Conservation (phyloP, 1,140 invertebrate genomes). For the Ceratoteleas bidentatus region DNA sequence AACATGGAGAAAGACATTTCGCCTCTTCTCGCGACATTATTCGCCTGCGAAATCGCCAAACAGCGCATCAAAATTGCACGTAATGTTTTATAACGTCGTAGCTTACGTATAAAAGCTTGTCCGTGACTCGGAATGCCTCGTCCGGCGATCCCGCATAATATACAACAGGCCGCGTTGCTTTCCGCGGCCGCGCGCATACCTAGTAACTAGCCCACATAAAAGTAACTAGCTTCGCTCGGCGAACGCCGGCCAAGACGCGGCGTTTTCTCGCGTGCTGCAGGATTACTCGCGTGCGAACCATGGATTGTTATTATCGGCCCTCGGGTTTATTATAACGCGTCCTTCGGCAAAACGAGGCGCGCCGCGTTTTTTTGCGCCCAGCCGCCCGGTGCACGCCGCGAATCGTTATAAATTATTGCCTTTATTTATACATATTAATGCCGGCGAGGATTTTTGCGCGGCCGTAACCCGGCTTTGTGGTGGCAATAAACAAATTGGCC, state of each 20-base stretch:
- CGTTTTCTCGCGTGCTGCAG: conserved; percentile 55
- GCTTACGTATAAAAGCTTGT: conserved; percentile 12
- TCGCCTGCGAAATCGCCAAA: not conserved
- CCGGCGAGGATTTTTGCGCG: no score
- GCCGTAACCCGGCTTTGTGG: no score
- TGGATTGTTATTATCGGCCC: conserved; percentile 58
- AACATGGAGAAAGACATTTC: no score
- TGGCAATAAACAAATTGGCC: no score
- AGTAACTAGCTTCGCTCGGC: conserved; percentile 37
- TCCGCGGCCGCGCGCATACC: conserved; percentile 1
- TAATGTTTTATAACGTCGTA: conserved; percentile 6
- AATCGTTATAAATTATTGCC: no score
- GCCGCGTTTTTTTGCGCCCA: no score
- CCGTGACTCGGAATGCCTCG: conserved; percentile 14
- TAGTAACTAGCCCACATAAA: conserved; percentile 28
- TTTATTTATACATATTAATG: no score
- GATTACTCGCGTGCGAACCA: conserved; percentile 62
- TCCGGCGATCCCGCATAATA: conserved; percentile 23
- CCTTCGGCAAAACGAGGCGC: no score
- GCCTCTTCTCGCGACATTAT: not conserved
- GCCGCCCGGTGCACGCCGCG: no score
- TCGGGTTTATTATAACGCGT: conserved; percentile 47
- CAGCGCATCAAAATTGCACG: conserved; percentile 1
- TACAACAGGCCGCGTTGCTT: conserved; percentile 17
- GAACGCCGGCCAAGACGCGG: conserved; percentile 32